Conservation (phyloP, 1,140 invertebrate species). For the Pygmarrhopalites habei region DNA sequence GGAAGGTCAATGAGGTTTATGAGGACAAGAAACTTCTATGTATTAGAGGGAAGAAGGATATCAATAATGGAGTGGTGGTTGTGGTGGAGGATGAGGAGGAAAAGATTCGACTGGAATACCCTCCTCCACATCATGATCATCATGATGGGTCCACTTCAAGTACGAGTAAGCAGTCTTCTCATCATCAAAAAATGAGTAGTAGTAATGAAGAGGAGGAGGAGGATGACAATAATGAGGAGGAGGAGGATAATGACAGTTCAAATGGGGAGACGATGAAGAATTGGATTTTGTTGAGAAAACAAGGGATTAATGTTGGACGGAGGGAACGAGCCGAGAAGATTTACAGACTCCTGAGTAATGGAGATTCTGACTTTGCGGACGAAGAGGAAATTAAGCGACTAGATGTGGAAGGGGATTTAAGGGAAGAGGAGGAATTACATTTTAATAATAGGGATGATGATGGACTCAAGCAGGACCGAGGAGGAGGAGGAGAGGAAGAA, state of each 20-base stretch:
- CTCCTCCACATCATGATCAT: not conserved
- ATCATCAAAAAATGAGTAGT: not conserved
- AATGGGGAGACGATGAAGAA: constrained; percentile 23
- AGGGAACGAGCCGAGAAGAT: constrained; percentile 33
- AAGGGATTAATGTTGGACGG: constrained; percentile 23
- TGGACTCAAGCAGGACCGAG: too few species aligned
- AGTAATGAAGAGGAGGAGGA: not conserved
- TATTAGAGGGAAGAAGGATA: too few species aligned
- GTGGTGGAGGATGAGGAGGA: too few species aligned
- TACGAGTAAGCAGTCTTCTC: not conserved
- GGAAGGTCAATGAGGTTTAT: too few species aligned
- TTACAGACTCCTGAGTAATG: constrained; percentile 27
- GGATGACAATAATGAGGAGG: constrained; percentile 32
- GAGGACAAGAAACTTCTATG: too few species aligned
- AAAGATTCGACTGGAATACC: not conserved
- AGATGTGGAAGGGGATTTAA: constrained; percentile 42
- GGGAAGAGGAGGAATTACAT: not conserved
- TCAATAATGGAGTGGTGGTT: not conserved
- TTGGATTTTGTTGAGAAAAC: constrained; percentile 28
- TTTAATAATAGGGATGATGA: not conserved
- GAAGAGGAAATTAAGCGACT: constrained; percentile 39
- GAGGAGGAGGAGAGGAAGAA: constrained; percentile 7
- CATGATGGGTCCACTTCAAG: not conserved
- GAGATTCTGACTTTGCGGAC: constrained; percentile 25
- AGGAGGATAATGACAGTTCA: constrained; percentile 24